phyloP scores from a whole-genome alignment of 2,113 vertebrate genomes.

The Pterocles burchelli region DNA sequence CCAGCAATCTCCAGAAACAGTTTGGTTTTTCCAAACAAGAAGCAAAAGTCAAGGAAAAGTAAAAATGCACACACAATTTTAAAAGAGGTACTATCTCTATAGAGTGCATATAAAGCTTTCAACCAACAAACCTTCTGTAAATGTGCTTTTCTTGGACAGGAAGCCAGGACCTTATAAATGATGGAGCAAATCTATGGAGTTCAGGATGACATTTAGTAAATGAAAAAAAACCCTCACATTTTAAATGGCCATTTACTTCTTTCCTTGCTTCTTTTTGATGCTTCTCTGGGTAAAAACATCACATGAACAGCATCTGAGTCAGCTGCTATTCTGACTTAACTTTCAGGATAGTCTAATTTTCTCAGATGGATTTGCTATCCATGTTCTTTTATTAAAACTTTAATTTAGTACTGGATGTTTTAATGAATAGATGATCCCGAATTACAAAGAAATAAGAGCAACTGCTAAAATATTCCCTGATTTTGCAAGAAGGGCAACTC shows the following conservation, averaged over 20 bases:
- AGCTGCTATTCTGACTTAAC: not conserved
- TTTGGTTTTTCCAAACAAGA: not conserved
- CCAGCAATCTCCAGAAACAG: not conserved
- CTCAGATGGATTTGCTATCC: not conserved
- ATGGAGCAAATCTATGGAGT: not conserved
- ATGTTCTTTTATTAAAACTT: not conserved
- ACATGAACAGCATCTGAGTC: not conserved
- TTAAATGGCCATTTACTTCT: not conserved
- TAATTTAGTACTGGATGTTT: not conserved
- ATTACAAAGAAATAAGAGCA: not conserved
- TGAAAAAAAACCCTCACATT: not conserved
- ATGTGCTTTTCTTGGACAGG: not conserved
- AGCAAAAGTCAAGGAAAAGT: not conserved
- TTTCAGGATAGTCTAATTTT: not conserved
- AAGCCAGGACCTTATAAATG: not conserved
- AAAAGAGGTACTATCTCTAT: not conserved
- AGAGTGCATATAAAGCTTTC: not conserved
- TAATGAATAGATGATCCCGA: not conserved
- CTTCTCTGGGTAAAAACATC: not conserved
- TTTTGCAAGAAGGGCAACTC: not conserved
- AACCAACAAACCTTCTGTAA: not conserved
- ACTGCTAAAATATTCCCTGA: not conserved
- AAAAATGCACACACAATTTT: not conserved
- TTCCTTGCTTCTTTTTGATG: not conserved
- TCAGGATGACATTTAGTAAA: not conserved